A percentile compares a stretch with the other conserved stretches of the same genome.
phyloP scores from a whole-genome alignment of 2,888 invertebrate genomes.

The Drosophila paranaensis region DNA sequence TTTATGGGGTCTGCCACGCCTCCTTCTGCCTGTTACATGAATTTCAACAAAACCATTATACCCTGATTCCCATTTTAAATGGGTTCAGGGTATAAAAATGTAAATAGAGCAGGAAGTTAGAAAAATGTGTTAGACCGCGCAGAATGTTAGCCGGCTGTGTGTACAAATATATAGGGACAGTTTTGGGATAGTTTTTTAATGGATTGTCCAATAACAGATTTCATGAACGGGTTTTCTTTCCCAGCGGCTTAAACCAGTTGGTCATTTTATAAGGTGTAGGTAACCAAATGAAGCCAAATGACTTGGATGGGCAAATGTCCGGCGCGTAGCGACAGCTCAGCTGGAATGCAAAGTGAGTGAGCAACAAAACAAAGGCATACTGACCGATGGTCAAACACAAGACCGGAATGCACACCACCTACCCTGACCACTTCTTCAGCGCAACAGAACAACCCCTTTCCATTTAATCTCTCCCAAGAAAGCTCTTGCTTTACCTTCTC shows the following conservation, averaged over 20 bases:
- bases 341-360: conserved; percentile 14
- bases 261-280: conserved; percentile 21
- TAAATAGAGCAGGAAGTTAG: conserved; percentile 26
- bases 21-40: too few relatives aligned
- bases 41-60: too few relatives aligned
- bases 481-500: background rate
- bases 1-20: too few relatives aligned
- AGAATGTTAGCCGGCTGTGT: conserved; percentile 39
- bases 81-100: too few relatives aligned
- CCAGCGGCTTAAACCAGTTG: conserved; percentile 67
- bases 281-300: conserved; percentile 13
- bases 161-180: background rate
- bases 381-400: conserved; percentile 43
- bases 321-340: conserved; percentile 23
- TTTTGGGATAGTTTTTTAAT: background rate
- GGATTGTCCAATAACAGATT: conserved; percentile 25
- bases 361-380: conserved; percentile 6
- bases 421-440: background rate
- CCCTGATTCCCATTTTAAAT: too few relatives aligned
- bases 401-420: background rate
- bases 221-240: conserved; percentile 65
- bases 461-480: background rate
- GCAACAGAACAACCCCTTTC: conserved; percentile 19
- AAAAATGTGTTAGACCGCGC: conserved; percentile 40
- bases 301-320: background rate